Evolutionary conservation across 2,113 vertebrate species (phyloP).

Genomic region (Cebus imitator): DNA sequence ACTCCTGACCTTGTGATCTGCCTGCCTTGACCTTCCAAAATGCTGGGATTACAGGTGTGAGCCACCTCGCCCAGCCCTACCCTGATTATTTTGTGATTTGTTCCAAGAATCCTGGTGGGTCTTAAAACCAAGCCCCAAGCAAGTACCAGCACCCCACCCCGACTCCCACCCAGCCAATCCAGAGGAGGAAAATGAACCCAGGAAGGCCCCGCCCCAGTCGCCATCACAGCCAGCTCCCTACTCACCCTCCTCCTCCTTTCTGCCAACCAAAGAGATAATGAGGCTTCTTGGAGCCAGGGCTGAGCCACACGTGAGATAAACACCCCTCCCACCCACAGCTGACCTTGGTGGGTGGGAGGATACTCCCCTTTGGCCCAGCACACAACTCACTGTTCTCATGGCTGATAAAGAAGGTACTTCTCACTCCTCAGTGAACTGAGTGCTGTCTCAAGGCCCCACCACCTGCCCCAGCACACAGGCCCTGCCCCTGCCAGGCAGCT

Average conservation of each 20-base stretch:
- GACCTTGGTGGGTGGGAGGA: neutral
- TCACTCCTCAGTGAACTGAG: neutral
- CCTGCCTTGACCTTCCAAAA: too few species aligned
- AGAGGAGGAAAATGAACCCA: neutral
- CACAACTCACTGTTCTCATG: neutral
- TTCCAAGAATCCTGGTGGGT: neutral
- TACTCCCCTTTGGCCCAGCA: neutral
- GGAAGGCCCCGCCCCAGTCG: neutral
- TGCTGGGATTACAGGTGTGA: too few species aligned
- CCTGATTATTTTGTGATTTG: neutral
- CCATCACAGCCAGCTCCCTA: neutral
- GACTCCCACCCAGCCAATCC: neutral
- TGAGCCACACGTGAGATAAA: neutral
- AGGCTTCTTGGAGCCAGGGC: neutral
- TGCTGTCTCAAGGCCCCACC: neutral
- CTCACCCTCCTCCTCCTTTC: too few species aligned
- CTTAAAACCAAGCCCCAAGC: conserved; percentile 15
- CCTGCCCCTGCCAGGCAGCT: neutral
- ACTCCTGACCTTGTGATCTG: too few species aligned
- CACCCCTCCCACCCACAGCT: neutral
- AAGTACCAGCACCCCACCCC: neutral
- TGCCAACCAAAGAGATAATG: neutral
- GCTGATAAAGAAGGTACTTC: neutral
- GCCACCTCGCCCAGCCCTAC: neutral
- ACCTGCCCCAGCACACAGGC: neutral